Evolutionary conservation across 2,888 invertebrate species (phyloP), one percentile per base, ranked within the genome.

Genomic region (Lapara coniferarum): DNA sequence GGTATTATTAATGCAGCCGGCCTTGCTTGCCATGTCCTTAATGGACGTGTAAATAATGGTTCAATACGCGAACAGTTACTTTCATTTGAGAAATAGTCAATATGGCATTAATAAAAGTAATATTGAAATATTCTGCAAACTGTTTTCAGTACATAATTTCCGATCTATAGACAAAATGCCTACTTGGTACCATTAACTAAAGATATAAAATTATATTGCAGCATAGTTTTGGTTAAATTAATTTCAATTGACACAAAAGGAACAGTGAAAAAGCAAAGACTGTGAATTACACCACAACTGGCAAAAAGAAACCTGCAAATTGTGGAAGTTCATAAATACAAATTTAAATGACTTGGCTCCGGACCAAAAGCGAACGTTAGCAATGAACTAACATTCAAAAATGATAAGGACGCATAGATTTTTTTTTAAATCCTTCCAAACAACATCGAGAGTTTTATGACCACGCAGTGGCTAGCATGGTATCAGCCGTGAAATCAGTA

Each of bases 321-420:
- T 37, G 37, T 58, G 16, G n/a, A 19, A 58, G 58, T 58, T 49
- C 51, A 68, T 68, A 68, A 58, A 58, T 37, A 68, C 58, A 68
- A 58, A 68, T 68, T 37, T 51, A 51, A 68, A 68, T 67, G 68
- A 30, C 49, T 68, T 58, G 51, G 58, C 68, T 13, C 10, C 30
- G 30, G 13, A 51, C 58, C 68, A 68, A 68, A 58, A 37, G 51
- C 37, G n/a, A n/a, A 56, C 56, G 46, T 57, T 67, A 49, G 58
- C 51, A 68, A 58, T 58, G 51, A 68, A 57, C 51, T 68, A 51
- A 68, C 51, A 57, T 58, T 68, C 30, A 8, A 3, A 68, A 58
- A 58, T 51, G 57, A 58, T 58, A 58, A 37, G 57, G 51, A n/a
- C 63, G 12, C 63, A 12, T 10, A 19, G 59, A 63, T 49, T 63